Evolutionary conservation across 1,140 invertebrate species (phyloP), one percentile per base, ranked within the genome.

Genomic region (Trissolcus basalis): DNA sequence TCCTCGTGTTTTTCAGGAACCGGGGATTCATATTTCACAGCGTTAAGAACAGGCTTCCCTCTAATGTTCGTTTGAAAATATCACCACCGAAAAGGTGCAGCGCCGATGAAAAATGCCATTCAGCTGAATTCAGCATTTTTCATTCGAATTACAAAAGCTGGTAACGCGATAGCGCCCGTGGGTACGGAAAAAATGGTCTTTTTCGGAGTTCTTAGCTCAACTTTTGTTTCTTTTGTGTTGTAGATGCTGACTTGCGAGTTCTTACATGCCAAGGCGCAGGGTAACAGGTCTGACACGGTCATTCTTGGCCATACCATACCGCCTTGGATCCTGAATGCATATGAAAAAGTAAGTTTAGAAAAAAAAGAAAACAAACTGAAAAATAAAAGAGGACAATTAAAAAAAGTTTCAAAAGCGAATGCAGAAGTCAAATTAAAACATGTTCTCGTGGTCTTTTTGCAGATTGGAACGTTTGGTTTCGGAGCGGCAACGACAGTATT

Each of bases 401-500:
- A n/a, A n/a, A n/a, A n/a, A n/a, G n/a, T n/a, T n/a, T n/a, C n/a
- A n/a, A n/a, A n/a, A n/a, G n/a, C n/a, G n/a, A n/a, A n/a, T n/a
- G n/a, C n/a, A n/a, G n/a, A n/a, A n/a, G n/a, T n/a, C n/a, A n/a
- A n/a, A n/a, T n/a, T n/a, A n/a, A n/a, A n/a, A n/a, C n/a, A n/a
- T n/a, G n/a, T 32, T 41, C 7, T 13, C 32, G 47, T 27, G n/a
- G n/a, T n/a, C n/a, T n/a, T n/a, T n/a, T 39, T 39, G 36, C 19
- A 92, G 65, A 86, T 96, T 8, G 93, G 94, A 0, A 86, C 95
- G 0, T 97, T 97, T 81, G 91, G 93, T 32, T 97, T 97, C 85
- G 96, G 96, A 0, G 93, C 93, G n/a, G 92, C 92, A 0, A 91
- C 93, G 65, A 94, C 93, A 48, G 94, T 96, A 85, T 86, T 96